Conservation (phyloP, 2,888 invertebrate genomes). For the Hirtodrosophila alboralis region DNA sequence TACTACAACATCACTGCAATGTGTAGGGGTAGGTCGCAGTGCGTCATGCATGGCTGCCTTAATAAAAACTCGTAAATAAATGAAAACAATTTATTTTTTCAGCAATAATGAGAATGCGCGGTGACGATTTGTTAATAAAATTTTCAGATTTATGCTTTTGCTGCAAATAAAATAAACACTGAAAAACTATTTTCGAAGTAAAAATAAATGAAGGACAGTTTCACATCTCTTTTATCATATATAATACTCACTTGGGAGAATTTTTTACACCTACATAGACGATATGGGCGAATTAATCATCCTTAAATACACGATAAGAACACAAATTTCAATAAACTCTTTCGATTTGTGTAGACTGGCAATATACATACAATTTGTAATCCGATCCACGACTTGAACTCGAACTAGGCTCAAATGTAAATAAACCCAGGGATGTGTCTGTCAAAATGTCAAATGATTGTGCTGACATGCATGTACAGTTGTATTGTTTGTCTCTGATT, state of each 20-base stretch:
- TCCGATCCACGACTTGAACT: conserved; percentile 50
- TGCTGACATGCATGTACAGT: conserved; percentile 62
- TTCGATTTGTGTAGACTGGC: conserved; percentile 4
- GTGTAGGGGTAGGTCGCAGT: conserved; percentile 1
- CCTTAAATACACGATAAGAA: conserved; percentile 11
- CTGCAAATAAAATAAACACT: background rate
- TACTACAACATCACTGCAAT: conserved; percentile 13
- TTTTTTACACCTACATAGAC: too few species aligned
- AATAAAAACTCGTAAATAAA: conserved; percentile 67
- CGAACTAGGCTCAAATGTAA: conserved; percentile 35
- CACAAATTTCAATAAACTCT: conserved; percentile 18
- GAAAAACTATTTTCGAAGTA: too few species aligned
- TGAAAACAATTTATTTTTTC: conserved; percentile 55
- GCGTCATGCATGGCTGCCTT: conserved; percentile 35
- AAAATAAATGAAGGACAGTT: too few species aligned
- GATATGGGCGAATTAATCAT: conserved; percentile 27
- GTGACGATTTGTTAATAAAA: conserved; percentile 65
- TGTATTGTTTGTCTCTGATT: conserved; percentile 35
- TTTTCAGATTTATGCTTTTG: conserved; percentile 49
- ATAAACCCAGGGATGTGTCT: conserved; percentile 35
- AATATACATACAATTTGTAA: conserved; percentile 40
- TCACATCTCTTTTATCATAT: too few species aligned
- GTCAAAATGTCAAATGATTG: conserved; percentile 77
- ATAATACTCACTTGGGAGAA: too few species aligned
- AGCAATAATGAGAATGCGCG: conserved; percentile 24